Percentiles rank a stretch among this genome's conserved stretches.
phyloP scores from a whole-genome alignment of 2,888 invertebrate genomes.

The Hololepta plana region DNA sequence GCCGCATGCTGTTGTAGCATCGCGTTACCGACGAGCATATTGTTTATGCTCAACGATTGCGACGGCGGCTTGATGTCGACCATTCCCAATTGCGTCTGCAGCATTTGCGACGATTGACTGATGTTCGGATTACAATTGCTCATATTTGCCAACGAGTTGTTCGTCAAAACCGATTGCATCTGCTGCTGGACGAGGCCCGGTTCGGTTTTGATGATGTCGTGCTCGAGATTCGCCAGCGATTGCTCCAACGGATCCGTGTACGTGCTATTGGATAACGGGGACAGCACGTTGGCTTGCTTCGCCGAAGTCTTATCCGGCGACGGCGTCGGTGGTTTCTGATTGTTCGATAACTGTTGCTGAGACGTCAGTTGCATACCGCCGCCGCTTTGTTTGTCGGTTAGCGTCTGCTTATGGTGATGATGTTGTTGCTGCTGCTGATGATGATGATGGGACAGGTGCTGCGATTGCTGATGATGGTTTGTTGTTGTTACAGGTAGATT shows the following conservation, averaged over 20 bases:
- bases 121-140: constrained; percentile 23
- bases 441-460: constrained; percentile 16
- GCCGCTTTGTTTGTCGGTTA: no score
- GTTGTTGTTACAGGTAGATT: constrained; percentile 12
- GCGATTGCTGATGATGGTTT: constrained; percentile 17
- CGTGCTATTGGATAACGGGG: constrained; percentile 23
- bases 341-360: no score
- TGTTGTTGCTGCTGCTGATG: no score
- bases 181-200: no score
- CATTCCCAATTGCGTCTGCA: constrained; percentile 16
- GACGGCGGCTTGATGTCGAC: constrained; percentile 13
- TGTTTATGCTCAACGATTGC: constrained; percentile 24
- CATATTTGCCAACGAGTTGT: constrained; percentile 29
- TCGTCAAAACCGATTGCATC: no score
- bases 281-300: constrained; percentile 13
- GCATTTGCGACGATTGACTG: constrained; percentile 1
- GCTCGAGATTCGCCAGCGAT: constrained; percentile 50
- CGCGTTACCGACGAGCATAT: constrained; percentile 5
- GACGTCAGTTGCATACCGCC: no score
- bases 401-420: no score
- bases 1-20: constrained; percentile 4
- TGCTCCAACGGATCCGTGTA: constrained; percentile 53
- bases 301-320: constrained; percentile 16
- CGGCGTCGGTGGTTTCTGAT: constrained; percentile 19
- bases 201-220: constrained; percentile 35